Evolutionary conservation across 2,888 invertebrate genomes (phyloP).

Genomic region (Apamea sordens): DNA sequence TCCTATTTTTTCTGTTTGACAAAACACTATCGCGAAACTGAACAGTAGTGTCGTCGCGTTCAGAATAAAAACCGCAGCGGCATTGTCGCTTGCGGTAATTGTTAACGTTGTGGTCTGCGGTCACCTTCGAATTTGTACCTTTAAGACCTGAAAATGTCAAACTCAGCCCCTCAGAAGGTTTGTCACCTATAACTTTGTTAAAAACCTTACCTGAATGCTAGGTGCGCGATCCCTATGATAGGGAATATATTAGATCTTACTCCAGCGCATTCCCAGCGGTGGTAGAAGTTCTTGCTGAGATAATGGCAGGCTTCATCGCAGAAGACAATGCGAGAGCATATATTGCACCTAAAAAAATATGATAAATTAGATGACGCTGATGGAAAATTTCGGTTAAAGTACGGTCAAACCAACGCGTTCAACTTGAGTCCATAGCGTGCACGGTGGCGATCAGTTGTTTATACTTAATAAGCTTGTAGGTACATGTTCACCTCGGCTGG

Average conservation of each 20-base stretch:
- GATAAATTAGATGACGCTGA: slow-evolving; percentile 52
- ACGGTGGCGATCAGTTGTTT: neutral
- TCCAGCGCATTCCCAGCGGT: slow-evolving; percentile 93
- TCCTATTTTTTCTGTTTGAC: neutral
- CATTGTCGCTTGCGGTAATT: neutral
- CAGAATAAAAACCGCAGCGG: neutral
- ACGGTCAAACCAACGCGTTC: no score
- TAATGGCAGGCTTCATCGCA: slow-evolving; percentile 92
- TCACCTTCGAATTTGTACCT: neutral
- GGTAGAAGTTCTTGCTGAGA: slow-evolving; percentile 73
- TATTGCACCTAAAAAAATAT: slow-evolving; percentile 89
- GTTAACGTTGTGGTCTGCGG: no score
- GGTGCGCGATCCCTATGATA: slow-evolving; percentile 94
- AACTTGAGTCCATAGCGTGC: neutral
- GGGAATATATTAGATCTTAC: slow-evolving; percentile 91
- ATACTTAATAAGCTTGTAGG: neutral
- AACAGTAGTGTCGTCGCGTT: neutral
- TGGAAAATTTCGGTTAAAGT: neutral
- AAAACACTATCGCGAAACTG: neutral
- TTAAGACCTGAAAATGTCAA: neutral
- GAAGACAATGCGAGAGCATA: slow-evolving; percentile 92
- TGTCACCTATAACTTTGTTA: neutral
- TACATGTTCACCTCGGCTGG: neutral
- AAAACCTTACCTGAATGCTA: slow-evolving; percentile 91
- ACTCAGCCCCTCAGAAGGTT: neutral